A percentile compares a stretch with the other conserved stretches of the same genome.
Evolutionary conservation across 2,113 vertebrate genomes (phyloP).

Genomic region (Burhinus bistriatus): DNA sequence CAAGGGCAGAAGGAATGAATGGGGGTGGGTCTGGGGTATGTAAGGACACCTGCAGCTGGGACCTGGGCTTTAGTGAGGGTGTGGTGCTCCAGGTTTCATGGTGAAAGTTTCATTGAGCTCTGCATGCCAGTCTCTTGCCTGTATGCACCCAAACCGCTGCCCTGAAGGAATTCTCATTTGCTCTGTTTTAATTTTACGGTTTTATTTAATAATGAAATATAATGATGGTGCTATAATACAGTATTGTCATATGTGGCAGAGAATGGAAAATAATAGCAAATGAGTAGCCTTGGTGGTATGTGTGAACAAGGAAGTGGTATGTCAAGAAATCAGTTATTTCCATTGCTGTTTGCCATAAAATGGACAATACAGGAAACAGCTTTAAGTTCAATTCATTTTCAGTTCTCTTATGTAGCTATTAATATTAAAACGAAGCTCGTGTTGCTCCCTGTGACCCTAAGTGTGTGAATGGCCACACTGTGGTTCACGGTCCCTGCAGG

Average conservation of each 20-base stretch:
- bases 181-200: not conserved
- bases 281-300: not conserved
- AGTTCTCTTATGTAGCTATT: not conserved
- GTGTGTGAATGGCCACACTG: rapidly evolving
- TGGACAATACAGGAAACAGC: not conserved
- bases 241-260: not conserved
- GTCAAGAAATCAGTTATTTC: not conserved
- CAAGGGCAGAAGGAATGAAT: not conserved
- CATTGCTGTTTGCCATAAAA: not conserved
- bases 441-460: not conserved
- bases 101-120: not conserved
- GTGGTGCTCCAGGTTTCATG: not conserved
- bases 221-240: not conserved
- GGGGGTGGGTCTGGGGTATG: not conserved
- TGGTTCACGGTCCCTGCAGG: rapidly evolving
- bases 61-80: not conserved
- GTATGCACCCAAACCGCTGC: not conserved
- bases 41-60: not conserved
- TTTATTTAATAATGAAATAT: not conserved
- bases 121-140: not conserved
- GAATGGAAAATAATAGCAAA: not conserved
- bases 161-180: not conserved
- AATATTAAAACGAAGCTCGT: not conserved
- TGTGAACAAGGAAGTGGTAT: not conserved
- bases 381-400: not conserved